These are phyloP conservation scores for Pollenia amentaria DNA, from an alignment of 2,888 invertebrate genomes.

Conservation along the genomic window DNA sequence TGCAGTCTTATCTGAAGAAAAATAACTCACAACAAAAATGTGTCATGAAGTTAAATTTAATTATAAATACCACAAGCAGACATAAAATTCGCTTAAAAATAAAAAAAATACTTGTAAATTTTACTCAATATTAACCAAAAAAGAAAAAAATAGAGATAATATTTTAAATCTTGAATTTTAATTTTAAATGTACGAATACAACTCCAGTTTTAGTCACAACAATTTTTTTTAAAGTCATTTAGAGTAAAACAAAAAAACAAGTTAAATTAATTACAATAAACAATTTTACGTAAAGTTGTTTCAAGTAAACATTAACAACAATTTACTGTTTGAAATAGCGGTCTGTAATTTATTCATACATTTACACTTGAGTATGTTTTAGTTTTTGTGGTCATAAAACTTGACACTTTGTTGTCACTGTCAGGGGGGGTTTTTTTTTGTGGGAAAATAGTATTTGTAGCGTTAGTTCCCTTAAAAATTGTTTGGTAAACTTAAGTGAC, in stretches of 20 bases:
- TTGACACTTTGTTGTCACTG: constrained; percentile 60
- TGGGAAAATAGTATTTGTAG: constrained; percentile 5
- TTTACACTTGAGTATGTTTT: background rate
- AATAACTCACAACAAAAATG: constrained; percentile 16
- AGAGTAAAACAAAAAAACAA: background rate
- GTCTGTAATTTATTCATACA: background rate
- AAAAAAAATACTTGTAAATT: constrained; percentile 3
- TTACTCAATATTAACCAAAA: background rate
- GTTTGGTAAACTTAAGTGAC: constrained; percentile 35
- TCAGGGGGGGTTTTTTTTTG: background rate
- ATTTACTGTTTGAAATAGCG: background rate
- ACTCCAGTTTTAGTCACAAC: background rate
- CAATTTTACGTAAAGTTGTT: background rate
- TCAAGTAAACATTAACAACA: background rate
- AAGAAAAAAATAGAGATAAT: background rate
- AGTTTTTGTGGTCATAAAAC: constrained; percentile 37
- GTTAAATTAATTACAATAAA: constrained; percentile 6
- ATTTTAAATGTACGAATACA: background rate
- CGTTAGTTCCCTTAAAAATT: constrained; percentile 19
- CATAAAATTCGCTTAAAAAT: constrained; percentile 20
- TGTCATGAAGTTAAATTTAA: constrained; percentile 57
- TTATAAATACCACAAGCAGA: constrained; percentile 3
- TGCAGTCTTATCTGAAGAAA: constrained; percentile 11
- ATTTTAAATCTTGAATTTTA: background rate
- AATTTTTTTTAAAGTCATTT: background rate